These are phyloP conservation scores for Gymnothorax reevesii DNA, from an alignment of 2,797 vertebrate species.

Conservation along the genomic window DNA sequence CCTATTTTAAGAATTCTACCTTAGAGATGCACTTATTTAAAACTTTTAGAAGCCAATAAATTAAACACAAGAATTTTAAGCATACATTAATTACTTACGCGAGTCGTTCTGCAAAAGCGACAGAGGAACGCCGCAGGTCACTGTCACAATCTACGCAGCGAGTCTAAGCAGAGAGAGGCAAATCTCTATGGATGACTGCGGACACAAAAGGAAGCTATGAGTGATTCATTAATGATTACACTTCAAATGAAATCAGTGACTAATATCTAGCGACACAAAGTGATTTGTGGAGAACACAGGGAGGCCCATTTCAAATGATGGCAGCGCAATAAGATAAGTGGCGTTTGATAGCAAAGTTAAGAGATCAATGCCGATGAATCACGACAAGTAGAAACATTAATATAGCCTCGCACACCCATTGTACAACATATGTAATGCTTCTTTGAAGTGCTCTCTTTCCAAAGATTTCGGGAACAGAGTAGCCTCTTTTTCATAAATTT, in stretches of 20 bases:
- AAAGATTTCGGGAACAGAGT: not conserved
- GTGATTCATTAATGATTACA: conserved; percentile 14
- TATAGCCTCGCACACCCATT: not conserved
- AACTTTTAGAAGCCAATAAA: not conserved
- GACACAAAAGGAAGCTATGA: conserved; percentile 15
- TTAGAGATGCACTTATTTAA: not conserved
- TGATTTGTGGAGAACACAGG: not conserved
- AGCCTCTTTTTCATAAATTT: not conserved
- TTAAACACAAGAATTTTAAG: not conserved
- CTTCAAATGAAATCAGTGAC: not conserved
- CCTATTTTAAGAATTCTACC: not conserved
- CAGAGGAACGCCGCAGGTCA: not conserved
- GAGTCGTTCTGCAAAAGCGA: not conserved
- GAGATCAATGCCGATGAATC: not conserved
- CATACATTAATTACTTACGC: not conserved
- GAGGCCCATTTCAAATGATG: conserved; percentile 16
- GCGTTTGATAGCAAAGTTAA: conserved; percentile 13
- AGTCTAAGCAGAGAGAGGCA: not conserved
- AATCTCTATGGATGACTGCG: not conserved
- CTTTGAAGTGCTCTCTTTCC: not conserved
- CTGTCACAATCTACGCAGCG: not conserved
- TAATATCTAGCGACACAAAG: not conserved
- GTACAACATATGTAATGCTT: not conserved
- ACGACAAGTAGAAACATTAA: not conserved
- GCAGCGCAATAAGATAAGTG: conserved; percentile 5